These are phyloP conservation scores for Bettongia penicillata DNA, from an alignment of 2,113 vertebrate genomes.

Conservation along the genomic window DNA sequence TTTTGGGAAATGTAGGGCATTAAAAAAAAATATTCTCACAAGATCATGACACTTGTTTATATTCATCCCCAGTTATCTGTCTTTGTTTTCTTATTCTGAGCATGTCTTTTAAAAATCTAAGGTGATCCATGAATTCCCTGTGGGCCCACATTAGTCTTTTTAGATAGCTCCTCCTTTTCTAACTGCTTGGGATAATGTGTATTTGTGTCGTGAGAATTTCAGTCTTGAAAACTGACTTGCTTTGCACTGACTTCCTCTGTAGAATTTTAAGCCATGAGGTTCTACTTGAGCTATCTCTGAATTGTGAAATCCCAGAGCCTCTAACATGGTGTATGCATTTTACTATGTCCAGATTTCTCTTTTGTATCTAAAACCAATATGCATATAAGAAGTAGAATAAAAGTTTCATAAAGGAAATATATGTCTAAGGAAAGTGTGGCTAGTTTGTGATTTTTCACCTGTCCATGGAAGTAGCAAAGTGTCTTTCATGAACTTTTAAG, in stretches of 20 bases:
- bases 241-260: neutral
- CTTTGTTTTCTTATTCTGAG: neutral
- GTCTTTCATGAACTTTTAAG: neutral
- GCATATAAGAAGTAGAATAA: neutral
- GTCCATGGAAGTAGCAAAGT: neutral
- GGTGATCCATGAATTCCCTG: neutral
- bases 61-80: neutral
- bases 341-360: neutral
- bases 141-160: neutral
- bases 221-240: neutral
- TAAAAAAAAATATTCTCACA: neutral
- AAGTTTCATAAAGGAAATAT: neutral
- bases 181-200: neutral
- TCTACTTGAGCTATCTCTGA: neutral
- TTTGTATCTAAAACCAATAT: neutral
- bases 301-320: neutral
- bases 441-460: neutral
- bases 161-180: neutral
- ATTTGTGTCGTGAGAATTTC: neutral
- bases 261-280: neutral
- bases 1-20: neutral
- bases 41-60: neutral
- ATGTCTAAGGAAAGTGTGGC: neutral
- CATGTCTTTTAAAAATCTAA: neutral
- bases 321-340: neutral